Percentiles rank a stretch among this genome's conserved stretches.
Conservation (phyloP, 2,113 vertebrate genomes). For the Elephas maximus region DNA sequence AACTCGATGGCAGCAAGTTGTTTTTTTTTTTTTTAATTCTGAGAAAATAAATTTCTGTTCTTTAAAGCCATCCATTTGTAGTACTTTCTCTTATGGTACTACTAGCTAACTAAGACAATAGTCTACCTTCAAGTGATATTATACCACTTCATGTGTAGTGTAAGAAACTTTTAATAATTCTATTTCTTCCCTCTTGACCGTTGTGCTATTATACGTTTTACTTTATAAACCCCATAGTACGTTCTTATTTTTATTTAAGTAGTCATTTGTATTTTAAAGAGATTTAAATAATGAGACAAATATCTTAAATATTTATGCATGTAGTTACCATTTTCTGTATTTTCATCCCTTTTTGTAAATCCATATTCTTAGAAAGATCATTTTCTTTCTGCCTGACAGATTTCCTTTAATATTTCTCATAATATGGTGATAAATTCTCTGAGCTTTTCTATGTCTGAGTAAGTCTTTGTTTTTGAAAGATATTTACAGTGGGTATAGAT, state of each 20-base stretch:
- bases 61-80: background rate
- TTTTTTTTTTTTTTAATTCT: background rate
- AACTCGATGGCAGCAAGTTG: background rate
- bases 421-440: too few relatives aligned
- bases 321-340: too few relatives aligned
- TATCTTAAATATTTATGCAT: too few relatives aligned
- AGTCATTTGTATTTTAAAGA: too few relatives aligned
- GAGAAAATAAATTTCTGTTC: background rate
- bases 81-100: background rate
- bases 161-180: background rate
- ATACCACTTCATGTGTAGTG: background rate
- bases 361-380: background rate
- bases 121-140: background rate
- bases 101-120: background rate
- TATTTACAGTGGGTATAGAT: too few relatives aligned
- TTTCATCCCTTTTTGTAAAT: background rate
- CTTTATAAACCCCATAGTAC: background rate
- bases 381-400: slow-evolving; percentile 25
- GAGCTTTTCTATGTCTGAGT: too few relatives aligned
- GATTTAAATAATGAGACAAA: too few relatives aligned
- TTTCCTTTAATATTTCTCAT: background rate
- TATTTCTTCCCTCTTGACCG: background rate
- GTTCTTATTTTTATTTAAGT: background rate
- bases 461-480: too few relatives aligned
- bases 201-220: background rate